Percentiles rank a stretch among this genome's conserved stretches.
These are phyloP conservation scores for Notarius quadriscutis DNA, from an alignment of 2,113 vertebrate species.

Conservation along the genomic window DNA sequence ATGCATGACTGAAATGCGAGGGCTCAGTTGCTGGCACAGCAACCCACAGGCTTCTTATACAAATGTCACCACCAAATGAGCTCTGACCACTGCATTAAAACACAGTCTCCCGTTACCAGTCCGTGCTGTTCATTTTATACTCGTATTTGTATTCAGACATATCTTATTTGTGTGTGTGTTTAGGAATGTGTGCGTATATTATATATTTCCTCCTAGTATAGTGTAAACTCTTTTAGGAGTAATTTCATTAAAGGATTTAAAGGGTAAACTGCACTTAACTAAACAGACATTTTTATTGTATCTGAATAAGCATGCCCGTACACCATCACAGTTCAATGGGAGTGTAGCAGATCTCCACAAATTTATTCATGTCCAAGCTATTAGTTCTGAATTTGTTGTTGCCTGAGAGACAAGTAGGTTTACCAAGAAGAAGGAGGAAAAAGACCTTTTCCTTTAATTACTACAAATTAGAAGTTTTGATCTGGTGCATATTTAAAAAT, in stretches of 20 bases:
- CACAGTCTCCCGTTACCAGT: not conserved
- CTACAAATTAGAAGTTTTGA: not conserved
- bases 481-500: not conserved
- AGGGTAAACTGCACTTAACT: not conserved
- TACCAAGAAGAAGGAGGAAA: not conserved
- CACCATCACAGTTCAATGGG: not conserved
- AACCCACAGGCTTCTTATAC: constrained; percentile 17
- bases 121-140: not conserved
- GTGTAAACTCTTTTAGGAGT: no score
- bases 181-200: no score
- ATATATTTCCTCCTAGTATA: no score
- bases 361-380: not conserved
- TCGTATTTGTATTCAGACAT: no score
- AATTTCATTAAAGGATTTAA: no score
- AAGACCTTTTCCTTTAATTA: not conserved
- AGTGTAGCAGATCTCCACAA: not conserved
- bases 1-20: constrained; percentile 61
- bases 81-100: constrained; percentile 2
- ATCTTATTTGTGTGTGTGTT: no score
- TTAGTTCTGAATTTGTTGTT: not conserved
- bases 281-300: not conserved
- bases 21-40: constrained; percentile 50
- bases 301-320: not conserved
- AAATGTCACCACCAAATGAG: constrained; percentile 33
- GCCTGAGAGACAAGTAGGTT: not conserved